phyloP scores from a whole-genome alignment of 2,888 invertebrate species.

The Aproaerema taeniolella region DNA sequence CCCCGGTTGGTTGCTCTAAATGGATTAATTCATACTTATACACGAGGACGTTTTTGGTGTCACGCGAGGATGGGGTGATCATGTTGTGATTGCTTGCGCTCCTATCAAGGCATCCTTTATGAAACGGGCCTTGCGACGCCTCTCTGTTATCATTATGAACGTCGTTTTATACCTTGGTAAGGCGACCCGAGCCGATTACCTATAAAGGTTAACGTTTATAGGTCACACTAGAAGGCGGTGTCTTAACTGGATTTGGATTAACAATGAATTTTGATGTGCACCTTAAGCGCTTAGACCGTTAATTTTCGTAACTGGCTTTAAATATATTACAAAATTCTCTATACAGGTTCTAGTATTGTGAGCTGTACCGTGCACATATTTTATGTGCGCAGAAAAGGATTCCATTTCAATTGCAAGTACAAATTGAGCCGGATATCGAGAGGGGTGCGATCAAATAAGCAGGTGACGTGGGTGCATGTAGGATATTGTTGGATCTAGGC shows the following conservation, averaged over 20 bases:
- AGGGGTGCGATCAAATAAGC: no score
- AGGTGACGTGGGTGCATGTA: constrained; percentile 4
- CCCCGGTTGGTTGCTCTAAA: constrained; percentile 70
- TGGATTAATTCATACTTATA: constrained; percentile 79
- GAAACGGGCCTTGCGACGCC: constrained; percentile 33
- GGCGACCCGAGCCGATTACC: constrained; percentile 9
- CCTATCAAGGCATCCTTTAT: constrained; percentile 69
- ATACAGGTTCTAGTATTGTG: no score
- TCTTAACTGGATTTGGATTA: constrained; percentile 1
- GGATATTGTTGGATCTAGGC: constrained; percentile 27
- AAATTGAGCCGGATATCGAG: no score
- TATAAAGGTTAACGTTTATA: constrained; percentile 6
- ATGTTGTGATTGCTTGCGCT: constrained; percentile 73
- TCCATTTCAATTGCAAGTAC: no score
- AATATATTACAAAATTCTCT: no score
- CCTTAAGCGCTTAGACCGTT: no score
- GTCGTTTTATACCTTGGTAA: constrained; percentile 2
- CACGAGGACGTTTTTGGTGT: constrained; percentile 76
- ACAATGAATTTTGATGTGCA: not conserved
- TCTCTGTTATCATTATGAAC: constrained; percentile 14
- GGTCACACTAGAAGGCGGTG: not conserved
- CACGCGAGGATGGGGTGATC: constrained; percentile 76
- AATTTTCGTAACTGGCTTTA: no score
- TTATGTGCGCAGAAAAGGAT: no score
- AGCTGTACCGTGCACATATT: no score